Evolutionary conservation across 2,113 vertebrate species (phyloP).

Genomic region (Hassar affinis): DNA sequence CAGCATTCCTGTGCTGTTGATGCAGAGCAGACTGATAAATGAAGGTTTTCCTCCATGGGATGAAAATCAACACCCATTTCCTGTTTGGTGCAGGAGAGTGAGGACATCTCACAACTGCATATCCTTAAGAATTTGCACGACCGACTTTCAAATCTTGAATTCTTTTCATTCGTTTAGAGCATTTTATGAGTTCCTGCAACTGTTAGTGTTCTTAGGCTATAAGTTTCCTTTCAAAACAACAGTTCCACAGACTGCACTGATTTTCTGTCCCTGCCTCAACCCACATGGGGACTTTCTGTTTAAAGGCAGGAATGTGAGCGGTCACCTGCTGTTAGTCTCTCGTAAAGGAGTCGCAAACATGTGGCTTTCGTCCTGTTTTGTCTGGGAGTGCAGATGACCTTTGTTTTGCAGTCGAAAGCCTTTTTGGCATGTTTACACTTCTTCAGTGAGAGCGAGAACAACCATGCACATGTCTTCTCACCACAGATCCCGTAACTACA

Average conservation of each 20-base stretch:
- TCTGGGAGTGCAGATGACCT: constrained; percentile 24
- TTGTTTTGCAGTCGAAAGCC: constrained; percentile 26
- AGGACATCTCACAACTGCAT: constrained; percentile 13
- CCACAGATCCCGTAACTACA: background rate
- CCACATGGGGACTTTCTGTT: background rate
- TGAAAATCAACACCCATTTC: constrained; percentile 53
- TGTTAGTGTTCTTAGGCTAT: background rate
- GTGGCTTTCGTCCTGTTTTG: constrained; percentile 43
- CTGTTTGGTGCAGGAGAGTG: constrained; percentile 46
- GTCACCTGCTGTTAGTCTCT: constrained; percentile 27
- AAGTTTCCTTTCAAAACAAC: background rate
- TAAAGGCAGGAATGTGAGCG: constrained; percentile 3
- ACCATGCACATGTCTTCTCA: background rate
- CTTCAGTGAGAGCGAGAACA: no score
- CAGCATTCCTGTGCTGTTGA: constrained; percentile 41
- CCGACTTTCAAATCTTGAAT: background rate
- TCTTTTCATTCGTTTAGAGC: background rate
- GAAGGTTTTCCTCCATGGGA: constrained; percentile 48
- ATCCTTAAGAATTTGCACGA: background rate
- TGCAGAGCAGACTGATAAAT: constrained; percentile 53
- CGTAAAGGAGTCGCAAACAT: constrained; percentile 17
- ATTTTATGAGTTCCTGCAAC: background rate
- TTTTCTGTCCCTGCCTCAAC: constrained; percentile 6
- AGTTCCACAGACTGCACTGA: background rate
- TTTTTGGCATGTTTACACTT: background rate